phyloP scores from a whole-genome alignment of 2,797 vertebrate species.

The Netta rufina region DNA sequence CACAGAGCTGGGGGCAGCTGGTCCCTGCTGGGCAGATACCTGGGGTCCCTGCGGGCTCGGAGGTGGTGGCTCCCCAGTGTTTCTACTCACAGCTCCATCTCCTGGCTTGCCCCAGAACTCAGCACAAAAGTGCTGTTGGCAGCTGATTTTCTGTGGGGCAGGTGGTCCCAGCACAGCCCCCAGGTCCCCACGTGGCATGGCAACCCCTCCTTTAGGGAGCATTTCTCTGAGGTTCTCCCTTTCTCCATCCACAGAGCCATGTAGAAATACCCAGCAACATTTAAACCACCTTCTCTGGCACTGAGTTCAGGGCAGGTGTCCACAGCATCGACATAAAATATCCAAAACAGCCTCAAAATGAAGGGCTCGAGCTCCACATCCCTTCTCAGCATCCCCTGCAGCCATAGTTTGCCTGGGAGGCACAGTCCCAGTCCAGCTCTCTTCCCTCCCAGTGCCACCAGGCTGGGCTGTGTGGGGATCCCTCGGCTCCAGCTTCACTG shows the following conservation, averaged over 20 bases:
- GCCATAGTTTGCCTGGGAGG: neutral
- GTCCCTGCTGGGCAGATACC: accelerated
- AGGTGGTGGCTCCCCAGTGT: neutral
- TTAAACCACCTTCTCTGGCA: neutral
- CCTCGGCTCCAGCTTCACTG: neutral
- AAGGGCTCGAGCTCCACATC: neutral
- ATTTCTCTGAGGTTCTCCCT: neutral
- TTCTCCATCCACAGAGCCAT: neutral
- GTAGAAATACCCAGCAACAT: neutral
- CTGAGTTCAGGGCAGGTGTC: neutral
- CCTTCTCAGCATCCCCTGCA: neutral
- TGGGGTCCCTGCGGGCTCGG: neutral
- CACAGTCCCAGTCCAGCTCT: neutral
- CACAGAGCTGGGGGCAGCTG: neutral
- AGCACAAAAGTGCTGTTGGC: neutral
- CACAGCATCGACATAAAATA: neutral
- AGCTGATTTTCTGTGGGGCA: neutral
- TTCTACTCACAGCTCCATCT: neutral
- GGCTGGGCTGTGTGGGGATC: neutral
- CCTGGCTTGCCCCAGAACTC: too few species aligned
- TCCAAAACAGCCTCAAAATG: neutral
- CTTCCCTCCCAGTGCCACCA: neutral
- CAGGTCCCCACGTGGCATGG: neutral
- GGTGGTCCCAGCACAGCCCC: neutral
- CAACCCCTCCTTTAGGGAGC: neutral